Conservation (phyloP, 37 sponge, comb jelly and placozoan genomes). For the Tethya wilhelma region DNA sequence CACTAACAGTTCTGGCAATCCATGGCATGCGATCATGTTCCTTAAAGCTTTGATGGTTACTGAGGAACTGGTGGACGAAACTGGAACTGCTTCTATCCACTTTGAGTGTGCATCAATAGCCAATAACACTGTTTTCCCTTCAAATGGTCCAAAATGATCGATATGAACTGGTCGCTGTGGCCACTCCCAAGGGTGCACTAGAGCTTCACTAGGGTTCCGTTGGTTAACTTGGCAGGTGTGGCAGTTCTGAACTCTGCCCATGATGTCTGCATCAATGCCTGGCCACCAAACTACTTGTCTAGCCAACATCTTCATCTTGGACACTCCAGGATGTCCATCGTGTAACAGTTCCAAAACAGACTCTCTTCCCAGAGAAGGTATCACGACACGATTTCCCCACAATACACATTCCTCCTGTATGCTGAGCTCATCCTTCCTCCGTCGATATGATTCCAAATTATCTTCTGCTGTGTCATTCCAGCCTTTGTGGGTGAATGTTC, state of each 20-base stretch:
- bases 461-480: neutral
- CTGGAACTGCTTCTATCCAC: constrained; percentile 21
- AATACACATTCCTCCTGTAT: constrained; percentile 27
- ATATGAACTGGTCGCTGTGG: constrained; percentile 32
- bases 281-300: constrained; percentile 57
- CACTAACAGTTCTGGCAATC: constrained; percentile 38
- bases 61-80: neutral
- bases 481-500: neutral
- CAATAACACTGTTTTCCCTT: constrained; percentile 6
- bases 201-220: constrained; percentile 5
- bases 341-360: neutral
- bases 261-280: constrained; percentile 20
- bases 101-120: constrained; percentile 36
- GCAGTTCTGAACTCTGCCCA: neutral
- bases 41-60: constrained; percentile 6
- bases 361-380: neutral
- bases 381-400: constrained; percentile 10
- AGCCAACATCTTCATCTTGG: constrained; percentile 29
- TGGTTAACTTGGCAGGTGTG: constrained; percentile 16
- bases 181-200: constrained; percentile 41
- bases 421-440: constrained; percentile 22
- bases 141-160: constrained; percentile 33
- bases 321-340: constrained; percentile 31
- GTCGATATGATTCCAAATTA: constrained; percentile 3
- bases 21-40: constrained; percentile 32